These are phyloP conservation scores for Hylaeus volcanicus DNA, from an alignment of 1,140 invertebrate genomes.

Conservation along the genomic window DNA sequence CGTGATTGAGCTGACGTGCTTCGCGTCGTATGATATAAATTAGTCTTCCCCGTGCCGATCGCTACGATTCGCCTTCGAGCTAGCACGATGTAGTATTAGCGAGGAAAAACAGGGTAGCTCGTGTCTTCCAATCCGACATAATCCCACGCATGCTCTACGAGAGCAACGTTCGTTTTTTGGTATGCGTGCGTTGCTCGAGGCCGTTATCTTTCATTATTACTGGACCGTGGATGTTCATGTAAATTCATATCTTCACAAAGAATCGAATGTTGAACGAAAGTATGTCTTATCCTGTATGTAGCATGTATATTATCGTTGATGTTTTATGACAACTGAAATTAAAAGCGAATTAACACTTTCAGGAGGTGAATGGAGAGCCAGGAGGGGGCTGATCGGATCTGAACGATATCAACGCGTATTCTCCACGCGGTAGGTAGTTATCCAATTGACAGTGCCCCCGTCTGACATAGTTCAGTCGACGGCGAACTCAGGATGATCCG, in stretches of 20 bases:
- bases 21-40: constrained; percentile 63
- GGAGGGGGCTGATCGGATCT: neutral
- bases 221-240: too few relatives aligned
- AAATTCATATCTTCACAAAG: too few relatives aligned
- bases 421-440: constrained; percentile 72
- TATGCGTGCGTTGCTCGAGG: too few relatives aligned
- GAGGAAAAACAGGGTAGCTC: neutral
- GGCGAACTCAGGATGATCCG: constrained; percentile 75
- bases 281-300: too few relatives aligned
- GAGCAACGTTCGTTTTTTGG: too few relatives aligned
- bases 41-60: constrained; percentile 64
- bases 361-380: neutral
- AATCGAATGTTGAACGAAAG: too few relatives aligned
- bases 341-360: constrained; percentile 26
- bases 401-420: constrained; percentile 38
- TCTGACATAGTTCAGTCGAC: constrained; percentile 78
- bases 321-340: neutral
- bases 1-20: constrained; percentile 65
- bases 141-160: too few relatives aligned
- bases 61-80: constrained; percentile 53
- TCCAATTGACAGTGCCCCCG: constrained; percentile 78
- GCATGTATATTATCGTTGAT: too few relatives aligned
- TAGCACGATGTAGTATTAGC: constrained; percentile 13
- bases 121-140: too few relatives aligned
- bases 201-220: too few relatives aligned